Percentiles rank a stretch among this genome's conserved stretches.
Evolutionary conservation across 2,113 vertebrate species (phyloP).

Genomic region (Globicephala melas): DNA sequence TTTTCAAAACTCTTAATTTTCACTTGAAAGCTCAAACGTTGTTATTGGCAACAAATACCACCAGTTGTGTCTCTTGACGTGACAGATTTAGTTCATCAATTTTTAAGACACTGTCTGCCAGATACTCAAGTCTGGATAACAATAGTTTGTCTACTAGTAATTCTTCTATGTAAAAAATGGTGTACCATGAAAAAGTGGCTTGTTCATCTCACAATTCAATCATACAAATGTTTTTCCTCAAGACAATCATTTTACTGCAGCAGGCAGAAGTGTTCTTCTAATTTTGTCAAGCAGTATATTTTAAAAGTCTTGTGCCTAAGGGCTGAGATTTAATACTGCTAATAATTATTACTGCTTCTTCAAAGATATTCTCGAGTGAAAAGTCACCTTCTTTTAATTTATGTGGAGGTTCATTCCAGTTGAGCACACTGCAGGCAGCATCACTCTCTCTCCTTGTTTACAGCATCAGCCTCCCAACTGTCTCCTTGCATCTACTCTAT

Average conservation of each 20-base stretch:
- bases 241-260: background rate
- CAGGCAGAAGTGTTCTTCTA: background rate
- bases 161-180: background rate
- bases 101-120: background rate
- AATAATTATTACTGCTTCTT: background rate
- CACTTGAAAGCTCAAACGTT: background rate
- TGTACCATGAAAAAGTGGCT: background rate
- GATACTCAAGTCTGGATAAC: background rate
- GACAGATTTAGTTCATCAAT: background rate
- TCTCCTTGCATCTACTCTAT: background rate
- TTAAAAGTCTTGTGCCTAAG: background rate
- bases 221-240: background rate
- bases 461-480: background rate
- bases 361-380: background rate
- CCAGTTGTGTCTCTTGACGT: background rate
- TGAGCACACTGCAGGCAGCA: background rate
- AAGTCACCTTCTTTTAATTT: background rate
- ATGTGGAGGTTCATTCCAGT: background rate
- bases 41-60: background rate
- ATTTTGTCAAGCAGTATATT: background rate
- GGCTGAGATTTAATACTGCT: background rate
- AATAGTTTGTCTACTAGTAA: background rate
- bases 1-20: background rate
- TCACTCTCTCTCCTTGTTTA: background rate
- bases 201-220: background rate